Evolutionary conservation across 2,888 invertebrate genomes (phyloP).

Genomic region (Clostera curtula): DNA sequence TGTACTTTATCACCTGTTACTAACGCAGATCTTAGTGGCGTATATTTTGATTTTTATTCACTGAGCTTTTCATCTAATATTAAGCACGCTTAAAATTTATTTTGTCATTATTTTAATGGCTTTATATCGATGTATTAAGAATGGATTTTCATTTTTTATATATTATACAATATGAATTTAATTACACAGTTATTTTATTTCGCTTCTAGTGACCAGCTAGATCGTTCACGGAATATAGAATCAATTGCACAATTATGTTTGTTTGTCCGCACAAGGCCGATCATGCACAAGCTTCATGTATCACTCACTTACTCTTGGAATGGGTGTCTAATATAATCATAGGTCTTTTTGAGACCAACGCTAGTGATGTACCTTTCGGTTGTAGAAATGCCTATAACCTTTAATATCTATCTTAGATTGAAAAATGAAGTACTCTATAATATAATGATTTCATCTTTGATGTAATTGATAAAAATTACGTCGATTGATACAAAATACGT

Average conservation of each 20-base stretch:
- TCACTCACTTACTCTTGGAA: slow-evolving; percentile 2
- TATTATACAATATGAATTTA: slow-evolving; percentile 24
- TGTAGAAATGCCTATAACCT: too few relatives aligned
- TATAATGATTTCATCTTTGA: too few relatives aligned
- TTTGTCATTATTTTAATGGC: slow-evolving; percentile 19
- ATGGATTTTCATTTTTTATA: slow-evolving; percentile 25
- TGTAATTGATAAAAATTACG: too few relatives aligned
- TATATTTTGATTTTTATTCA: slow-evolving; percentile 16
- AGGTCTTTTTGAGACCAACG: not conserved
- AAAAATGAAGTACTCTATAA: too few relatives aligned
- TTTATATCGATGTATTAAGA: slow-evolving; percentile 26
- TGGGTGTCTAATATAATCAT: slow-evolving; percentile 2
- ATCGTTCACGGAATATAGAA: slow-evolving; percentile 27
- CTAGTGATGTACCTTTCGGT: too few relatives aligned
- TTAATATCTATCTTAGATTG: too few relatives aligned
- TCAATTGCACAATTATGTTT: slow-evolving; percentile 37
- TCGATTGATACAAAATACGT: too few relatives aligned
- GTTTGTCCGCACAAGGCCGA: slow-evolving; percentile 31
- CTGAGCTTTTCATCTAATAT: slow-evolving; percentile 26
- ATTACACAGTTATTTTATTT: slow-evolving; percentile 27
- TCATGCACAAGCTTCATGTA: slow-evolving; percentile 9
- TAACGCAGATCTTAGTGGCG: slow-evolving; percentile 24
- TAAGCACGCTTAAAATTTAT: slow-evolving; percentile 27
- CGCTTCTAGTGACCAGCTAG: slow-evolving; percentile 24
- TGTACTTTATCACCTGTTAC: slow-evolving; percentile 14